Conservation (phyloP, 2,113 vertebrate genomes). For the Rattus rattus region DNA sequence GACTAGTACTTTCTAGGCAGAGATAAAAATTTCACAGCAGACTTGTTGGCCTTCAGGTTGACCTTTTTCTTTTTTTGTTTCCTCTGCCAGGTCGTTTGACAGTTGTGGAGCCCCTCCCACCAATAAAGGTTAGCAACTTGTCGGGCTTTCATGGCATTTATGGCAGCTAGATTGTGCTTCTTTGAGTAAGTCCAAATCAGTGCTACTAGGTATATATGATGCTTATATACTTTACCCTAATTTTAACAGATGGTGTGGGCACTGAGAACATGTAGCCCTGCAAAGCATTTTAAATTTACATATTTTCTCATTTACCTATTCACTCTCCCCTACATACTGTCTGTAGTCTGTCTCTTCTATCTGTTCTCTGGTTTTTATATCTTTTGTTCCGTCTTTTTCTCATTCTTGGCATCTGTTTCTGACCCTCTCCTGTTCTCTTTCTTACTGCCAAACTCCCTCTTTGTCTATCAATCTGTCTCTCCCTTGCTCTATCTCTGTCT, state of each 20-base stretch:
- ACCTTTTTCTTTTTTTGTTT: conserved; percentile 38
- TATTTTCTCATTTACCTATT: background rate
- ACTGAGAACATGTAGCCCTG: background rate
- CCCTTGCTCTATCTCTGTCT: too few species aligned
- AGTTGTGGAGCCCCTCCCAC: conserved; percentile 82
- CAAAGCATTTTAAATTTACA: background rate
- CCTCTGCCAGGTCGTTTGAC: conserved; percentile 92
- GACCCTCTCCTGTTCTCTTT: too few species aligned
- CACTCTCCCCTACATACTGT: too few species aligned
- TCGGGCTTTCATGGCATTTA: background rate
- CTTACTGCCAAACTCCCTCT: too few species aligned
- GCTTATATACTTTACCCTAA: conserved; percentile 46
- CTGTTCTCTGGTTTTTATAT: too few species aligned
- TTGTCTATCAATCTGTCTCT: too few species aligned
- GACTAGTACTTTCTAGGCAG: background rate
- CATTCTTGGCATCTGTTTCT: too few species aligned
- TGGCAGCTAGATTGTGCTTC: fast-evolving
- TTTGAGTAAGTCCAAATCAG: fast-evolving
- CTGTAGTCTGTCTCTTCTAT: background rate
- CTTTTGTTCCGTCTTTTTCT: too few species aligned
- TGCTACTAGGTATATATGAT: fast-evolving
- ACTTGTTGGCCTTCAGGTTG: fast-evolving
- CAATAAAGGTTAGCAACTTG: too few species aligned
- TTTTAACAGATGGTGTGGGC: background rate
- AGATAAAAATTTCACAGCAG: background rate